Conservation (phyloP, 1,140 invertebrate genomes). For the Zophobas morio region DNA sequence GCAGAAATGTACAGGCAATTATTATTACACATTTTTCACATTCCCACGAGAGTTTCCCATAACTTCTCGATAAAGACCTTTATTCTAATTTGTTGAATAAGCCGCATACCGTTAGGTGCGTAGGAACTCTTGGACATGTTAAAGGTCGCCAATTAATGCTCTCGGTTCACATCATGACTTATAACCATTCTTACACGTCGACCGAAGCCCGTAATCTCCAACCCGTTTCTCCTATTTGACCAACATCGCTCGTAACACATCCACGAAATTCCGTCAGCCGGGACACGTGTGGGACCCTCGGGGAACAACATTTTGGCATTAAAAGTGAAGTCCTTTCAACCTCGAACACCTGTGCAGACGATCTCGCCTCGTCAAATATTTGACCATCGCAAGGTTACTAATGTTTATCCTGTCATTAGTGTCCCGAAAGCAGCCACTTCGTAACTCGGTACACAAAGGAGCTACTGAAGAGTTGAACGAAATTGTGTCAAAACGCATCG, state of each 20-base stretch:
- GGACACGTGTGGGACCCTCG: slow-evolving; percentile 5
- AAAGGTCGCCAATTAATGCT: slow-evolving; percentile 39
- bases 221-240: neutral
- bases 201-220: neutral
- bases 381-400: neutral
- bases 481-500: slow-evolving; percentile 19
- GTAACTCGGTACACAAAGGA: neutral
- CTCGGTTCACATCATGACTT: slow-evolving; percentile 31
- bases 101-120: slow-evolving; percentile 16
- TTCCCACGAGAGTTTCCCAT: slow-evolving; percentile 20
- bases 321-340: slow-evolving; percentile 6
- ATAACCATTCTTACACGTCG: slow-evolving; percentile 21
- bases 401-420: slow-evolving; percentile 5
- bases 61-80: slow-evolving; percentile 3
- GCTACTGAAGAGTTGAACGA: slow-evolving; percentile 5
- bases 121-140: slow-evolving; percentile 40
- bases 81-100: slow-evolving; percentile 37
- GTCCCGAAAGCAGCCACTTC: neutral
- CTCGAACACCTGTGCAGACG: slow-evolving; percentile 9
- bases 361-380: neutral
- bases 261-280: neutral
- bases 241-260: neutral
- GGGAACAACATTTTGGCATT: neutral
- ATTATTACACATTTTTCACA: slow-evolving; percentile 19
- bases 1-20: slow-evolving; percentile 9